These are phyloP conservation scores for Porites australiensis DNA, from an alignment of 64 coral and sea anemone species.

Conservation along the genomic window DNA sequence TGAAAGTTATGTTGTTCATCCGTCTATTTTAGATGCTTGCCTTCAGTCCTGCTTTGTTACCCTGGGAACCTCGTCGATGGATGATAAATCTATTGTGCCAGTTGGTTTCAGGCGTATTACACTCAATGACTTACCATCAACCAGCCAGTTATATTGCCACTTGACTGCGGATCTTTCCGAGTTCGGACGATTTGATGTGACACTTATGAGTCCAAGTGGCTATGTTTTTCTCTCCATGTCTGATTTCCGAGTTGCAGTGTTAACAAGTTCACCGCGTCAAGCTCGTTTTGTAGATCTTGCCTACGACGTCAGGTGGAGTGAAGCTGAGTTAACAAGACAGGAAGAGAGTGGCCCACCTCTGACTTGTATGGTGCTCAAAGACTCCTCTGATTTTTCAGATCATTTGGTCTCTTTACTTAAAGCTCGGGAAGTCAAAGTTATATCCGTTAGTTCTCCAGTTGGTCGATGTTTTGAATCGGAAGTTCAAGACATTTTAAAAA, in stretches of 20 bases:
- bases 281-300: neutral
- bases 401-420: neutral
- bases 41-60: slow-evolving; percentile 66
- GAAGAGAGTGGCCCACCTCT: neutral
- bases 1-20: slow-evolving; percentile 59
- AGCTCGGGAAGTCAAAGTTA: neutral
- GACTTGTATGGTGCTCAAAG: slow-evolving; percentile 34
- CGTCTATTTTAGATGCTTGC: slow-evolving; percentile 72
- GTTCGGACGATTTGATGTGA: slow-evolving; percentile 10
- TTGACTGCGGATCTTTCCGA: neutral
- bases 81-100: slow-evolving; percentile 41
- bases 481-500: neutral
- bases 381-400: neutral
- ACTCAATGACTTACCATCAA: neutral
- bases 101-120: slow-evolving; percentile 35
- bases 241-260: slow-evolving; percentile 7
- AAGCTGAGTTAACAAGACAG: neutral
- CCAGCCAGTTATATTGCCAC: slow-evolving; percentile 18
- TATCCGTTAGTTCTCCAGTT: neutral
- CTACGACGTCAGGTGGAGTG: slow-evolving; percentile 36
- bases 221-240: slow-evolving; percentile 22
- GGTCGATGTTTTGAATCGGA: neutral
- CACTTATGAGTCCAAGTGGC: slow-evolving; percentile 36
- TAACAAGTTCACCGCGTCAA: slow-evolving; percentile 6
- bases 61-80: neutral